Conservation (phyloP, 2,113 vertebrate genomes). For the Odontesthes bonariensis region DNA sequence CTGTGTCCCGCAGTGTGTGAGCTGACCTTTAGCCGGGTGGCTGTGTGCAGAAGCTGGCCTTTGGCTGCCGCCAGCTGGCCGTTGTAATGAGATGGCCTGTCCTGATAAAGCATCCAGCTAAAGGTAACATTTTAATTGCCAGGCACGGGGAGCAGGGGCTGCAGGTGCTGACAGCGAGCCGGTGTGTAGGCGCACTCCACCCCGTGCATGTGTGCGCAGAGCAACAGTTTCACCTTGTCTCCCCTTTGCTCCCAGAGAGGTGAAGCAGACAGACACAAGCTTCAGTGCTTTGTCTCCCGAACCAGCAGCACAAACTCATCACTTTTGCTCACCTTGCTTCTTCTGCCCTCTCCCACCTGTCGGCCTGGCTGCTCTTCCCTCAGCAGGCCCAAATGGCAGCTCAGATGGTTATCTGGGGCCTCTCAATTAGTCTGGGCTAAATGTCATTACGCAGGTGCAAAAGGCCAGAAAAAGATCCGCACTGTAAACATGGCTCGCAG, state of each 20-base stretch:
- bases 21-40: conserved; percentile 77
- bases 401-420: conserved; percentile 79
- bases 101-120: conserved; percentile 75
- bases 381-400: conserved; percentile 77
- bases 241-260: conserved; percentile 58
- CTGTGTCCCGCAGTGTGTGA: conserved; percentile 43
- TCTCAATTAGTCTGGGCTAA: conserved; percentile 77
- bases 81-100: conserved; percentile 80
- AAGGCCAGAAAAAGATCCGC: conserved; percentile 54
- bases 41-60: conserved; percentile 67
- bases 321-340: not conserved
- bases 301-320: conserved; percentile 23
- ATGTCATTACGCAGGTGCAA: conserved; percentile 83
- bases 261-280: conserved; percentile 54
- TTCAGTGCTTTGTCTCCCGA: conserved; percentile 31
- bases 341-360: conserved; percentile 18
- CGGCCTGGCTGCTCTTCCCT: conserved; percentile 63
- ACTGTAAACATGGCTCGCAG: not conserved
- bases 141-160: conserved; percentile 46
- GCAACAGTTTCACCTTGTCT: conserved; percentile 54
- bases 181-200: not conserved
- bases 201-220: not conserved
- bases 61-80: conserved; percentile 80
- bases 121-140: conserved; percentile 78
- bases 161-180: conserved; percentile 74